Conservation (phyloP, 2,797 vertebrate species). For the Chromobotia macracanthus region DNA sequence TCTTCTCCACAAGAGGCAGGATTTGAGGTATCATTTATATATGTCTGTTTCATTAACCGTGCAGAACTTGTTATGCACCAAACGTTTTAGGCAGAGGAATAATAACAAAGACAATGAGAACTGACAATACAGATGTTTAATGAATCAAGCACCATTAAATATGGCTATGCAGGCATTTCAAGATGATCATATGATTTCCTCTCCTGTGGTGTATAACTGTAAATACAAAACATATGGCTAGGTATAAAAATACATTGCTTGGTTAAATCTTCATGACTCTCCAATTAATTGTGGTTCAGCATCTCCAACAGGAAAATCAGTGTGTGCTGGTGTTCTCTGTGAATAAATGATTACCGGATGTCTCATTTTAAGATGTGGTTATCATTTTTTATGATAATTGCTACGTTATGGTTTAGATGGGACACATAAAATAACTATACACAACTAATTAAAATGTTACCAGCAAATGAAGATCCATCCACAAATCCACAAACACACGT, state of each 20-base stretch:
- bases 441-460: background rate
- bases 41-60: too few species aligned
- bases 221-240: slow-evolving; percentile 55
- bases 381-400: background rate
- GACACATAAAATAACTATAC: background rate
- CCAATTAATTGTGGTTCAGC: slow-evolving; percentile 23
- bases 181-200: slow-evolving; percentile 13
- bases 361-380: background rate
- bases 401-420: background rate
- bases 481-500: background rate
- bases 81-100: too few species aligned
- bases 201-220: slow-evolving; percentile 26
- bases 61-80: too few species aligned
- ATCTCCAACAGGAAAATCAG: slow-evolving; percentile 35
- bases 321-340: slow-evolving; percentile 10
- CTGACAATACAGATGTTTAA: too few species aligned
- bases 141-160: too few species aligned
- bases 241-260: slow-evolving; percentile 58
- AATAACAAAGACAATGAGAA: too few species aligned
- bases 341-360: slow-evolving; percentile 1
- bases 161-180: too few species aligned
- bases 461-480: slow-evolving; percentile 4
- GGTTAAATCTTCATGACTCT: slow-evolving; percentile 26
- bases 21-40: too few species aligned
- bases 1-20: too few species aligned